A percentile compares a stretch with the other conserved stretches of the same genome.
These are phyloP conservation scores for Callipepla californica DNA, from an alignment of 2,113 vertebrate genomes.

Conservation along the genomic window DNA sequence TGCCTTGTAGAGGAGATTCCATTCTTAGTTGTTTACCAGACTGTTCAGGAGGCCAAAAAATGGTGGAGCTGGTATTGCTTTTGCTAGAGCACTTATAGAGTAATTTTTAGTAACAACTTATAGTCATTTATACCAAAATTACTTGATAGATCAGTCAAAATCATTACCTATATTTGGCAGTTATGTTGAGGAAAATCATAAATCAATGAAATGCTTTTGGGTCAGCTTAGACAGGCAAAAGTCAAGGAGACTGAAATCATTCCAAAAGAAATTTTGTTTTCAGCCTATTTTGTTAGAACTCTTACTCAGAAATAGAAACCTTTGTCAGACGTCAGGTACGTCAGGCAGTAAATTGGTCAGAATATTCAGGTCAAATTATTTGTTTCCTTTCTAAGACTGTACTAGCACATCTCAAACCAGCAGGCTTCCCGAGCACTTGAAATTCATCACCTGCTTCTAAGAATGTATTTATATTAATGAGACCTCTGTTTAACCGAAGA, in stretches of 20 bases:
- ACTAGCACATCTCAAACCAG: neutral
- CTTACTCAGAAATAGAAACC: neutral
- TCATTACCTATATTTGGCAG: neutral
- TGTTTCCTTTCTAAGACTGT: neutral
- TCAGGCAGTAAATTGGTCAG: neutral
- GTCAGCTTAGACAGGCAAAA: neutral
- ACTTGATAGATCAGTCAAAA: neutral
- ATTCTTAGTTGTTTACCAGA: neutral
- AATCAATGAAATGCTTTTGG: neutral
- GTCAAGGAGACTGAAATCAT: neutral
- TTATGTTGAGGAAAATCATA: constrained; percentile 31
- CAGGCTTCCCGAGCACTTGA: neutral
- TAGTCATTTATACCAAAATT: neutral
- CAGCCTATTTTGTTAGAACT: neutral
- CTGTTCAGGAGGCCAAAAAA: neutral
- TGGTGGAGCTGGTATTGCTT: neutral
- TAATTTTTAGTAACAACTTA: neutral
- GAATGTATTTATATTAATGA: neutral
- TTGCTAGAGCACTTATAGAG: neutral
- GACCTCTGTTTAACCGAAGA: neutral
- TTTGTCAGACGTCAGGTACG: neutral
- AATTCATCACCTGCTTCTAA: neutral
- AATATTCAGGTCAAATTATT: constrained; percentile 16
- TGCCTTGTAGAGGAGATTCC: neutral
- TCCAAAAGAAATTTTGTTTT: neutral